Evolutionary conservation across 2,113 vertebrate genomes (phyloP).

Genomic region (Oenanthe melanoleuca): DNA sequence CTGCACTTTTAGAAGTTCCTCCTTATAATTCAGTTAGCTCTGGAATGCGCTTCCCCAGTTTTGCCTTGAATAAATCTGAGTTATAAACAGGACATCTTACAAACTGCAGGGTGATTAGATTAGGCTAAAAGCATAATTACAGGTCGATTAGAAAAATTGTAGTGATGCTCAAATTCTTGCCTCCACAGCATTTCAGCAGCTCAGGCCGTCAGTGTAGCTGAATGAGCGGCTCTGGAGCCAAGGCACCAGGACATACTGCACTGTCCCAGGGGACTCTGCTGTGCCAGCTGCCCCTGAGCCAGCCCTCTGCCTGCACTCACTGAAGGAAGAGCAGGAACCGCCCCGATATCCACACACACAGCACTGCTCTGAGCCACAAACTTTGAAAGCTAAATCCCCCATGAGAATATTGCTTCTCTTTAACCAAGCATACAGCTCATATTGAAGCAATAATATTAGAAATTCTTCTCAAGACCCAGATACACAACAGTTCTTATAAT

Average conservation of each 20-base stretch:
- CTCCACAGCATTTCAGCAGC: neutral
- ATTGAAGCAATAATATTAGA: neutral
- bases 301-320: neutral
- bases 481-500: neutral
- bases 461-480: neutral
- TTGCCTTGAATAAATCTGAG: neutral
- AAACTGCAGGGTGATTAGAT: neutral
- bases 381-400: neutral
- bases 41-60: neutral
- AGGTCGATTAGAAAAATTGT: neutral
- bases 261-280: neutral
- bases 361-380: neutral
- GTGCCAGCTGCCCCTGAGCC: neutral
- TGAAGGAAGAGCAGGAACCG: neutral
- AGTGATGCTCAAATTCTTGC: neutral
- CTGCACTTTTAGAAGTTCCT: neutral
- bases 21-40: neutral
- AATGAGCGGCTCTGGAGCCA: neutral
- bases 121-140: neutral
- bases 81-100: neutral
- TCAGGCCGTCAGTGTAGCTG: fast-evolving
- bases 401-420: neutral
- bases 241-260: neutral
- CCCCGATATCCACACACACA: neutral
- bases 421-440: neutral